Conservation (phyloP, 2,797 vertebrate genomes). For the Ctenosaura bakeri region DNA sequence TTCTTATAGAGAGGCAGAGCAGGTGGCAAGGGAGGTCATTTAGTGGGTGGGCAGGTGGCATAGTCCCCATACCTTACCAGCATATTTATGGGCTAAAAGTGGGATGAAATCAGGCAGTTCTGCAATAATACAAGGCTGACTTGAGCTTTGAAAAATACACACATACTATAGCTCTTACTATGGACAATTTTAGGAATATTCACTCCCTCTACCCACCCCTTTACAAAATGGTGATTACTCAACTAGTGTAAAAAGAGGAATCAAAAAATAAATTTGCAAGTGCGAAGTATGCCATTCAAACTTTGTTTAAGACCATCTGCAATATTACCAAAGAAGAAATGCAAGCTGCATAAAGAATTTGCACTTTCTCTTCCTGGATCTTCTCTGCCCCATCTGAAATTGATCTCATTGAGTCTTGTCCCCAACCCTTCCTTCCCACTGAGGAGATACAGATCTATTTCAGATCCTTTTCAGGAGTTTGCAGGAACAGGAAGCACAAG, state of each 20-base stretch:
- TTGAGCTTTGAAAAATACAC: background rate
- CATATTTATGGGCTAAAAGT: background rate
- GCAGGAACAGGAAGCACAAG: background rate
- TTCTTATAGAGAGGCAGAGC: too few relatives aligned
- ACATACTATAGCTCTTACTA: background rate
- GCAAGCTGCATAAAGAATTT: background rate
- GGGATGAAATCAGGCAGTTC: background rate
- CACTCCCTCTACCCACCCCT: too few relatives aligned
- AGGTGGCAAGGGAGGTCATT: too few relatives aligned
- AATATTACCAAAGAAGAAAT: background rate
- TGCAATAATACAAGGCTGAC: background rate
- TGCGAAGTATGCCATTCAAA: background rate
- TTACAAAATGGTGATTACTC: background rate
- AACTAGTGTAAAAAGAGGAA: background rate
- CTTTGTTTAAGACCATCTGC: background rate
- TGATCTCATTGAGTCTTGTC: background rate
- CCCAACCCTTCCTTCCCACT: background rate
- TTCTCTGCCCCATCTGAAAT: background rate
- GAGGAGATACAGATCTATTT: background rate
- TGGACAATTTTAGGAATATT: background rate
- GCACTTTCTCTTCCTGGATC: background rate
- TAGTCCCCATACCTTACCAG: background rate
- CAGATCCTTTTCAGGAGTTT: background rate
- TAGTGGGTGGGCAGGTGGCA: too few relatives aligned
- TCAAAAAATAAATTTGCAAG: background rate